A percentile compares a stretch with the other conserved stretches of the same genome.
Conservation (phyloP, 2,113 vertebrate species). For the Vimba vimba region DNA sequence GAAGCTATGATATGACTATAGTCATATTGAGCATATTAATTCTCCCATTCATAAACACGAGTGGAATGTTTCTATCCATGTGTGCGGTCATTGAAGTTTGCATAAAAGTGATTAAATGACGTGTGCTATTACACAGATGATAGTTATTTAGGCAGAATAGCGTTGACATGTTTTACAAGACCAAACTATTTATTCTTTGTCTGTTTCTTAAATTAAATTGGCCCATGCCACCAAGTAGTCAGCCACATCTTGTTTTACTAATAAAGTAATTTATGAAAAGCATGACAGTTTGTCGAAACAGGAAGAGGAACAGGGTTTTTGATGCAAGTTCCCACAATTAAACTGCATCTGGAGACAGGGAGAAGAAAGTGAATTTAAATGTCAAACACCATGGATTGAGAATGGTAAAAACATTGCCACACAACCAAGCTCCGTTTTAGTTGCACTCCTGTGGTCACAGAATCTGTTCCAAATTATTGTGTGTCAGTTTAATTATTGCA, state of each 20-base stretch:
- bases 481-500: constrained; percentile 23
- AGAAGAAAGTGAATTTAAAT: constrained; percentile 38
- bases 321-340: constrained; percentile 17
- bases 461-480: constrained; percentile 38
- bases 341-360: constrained; percentile 9
- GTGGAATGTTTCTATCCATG: background rate
- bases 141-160: background rate
- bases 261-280: background rate
- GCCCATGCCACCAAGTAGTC: background rate
- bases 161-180: constrained; percentile 41
- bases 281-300: background rate
- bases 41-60: background rate
- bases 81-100: background rate
- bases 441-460: constrained; percentile 21
- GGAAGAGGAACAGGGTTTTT: background rate
- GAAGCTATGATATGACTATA: too few species aligned
- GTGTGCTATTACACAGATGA: background rate
- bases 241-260: constrained; percentile 3
- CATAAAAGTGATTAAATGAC: background rate
- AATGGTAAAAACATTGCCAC: background rate
- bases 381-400: constrained; percentile 11
- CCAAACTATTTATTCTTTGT: constrained; percentile 43
- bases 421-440: constrained; percentile 12
- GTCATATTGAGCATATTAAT: background rate
- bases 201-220: constrained; percentile 30